Base-by-base conservation (phyloP, 2,113 vertebrate species). In the Hippocampus barbouri region DNA sequence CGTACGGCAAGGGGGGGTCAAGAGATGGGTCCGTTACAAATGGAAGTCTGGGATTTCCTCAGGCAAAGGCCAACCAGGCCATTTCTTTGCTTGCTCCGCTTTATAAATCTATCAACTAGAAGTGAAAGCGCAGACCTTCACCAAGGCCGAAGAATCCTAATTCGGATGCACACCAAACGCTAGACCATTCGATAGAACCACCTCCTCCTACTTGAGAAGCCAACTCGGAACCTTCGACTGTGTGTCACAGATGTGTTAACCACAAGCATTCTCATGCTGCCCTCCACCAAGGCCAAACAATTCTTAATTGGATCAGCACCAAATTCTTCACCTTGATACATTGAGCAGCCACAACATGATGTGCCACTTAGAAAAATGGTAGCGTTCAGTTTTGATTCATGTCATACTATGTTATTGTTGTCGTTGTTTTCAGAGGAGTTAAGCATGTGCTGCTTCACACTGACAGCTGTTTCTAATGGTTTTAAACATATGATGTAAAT, bases 31-130 rank as follows among this genome's bases (percentile, higher is more conserved):
- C 72, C 38, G 72, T 78, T 82, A 65, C 79, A 84, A 82, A 82
- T 85, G 79, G 87, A 85, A 87, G 87, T 89, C 85, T 86, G 87
- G 75, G 70, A 82, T 79, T 84, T 86, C 91, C 88, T 81, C 85
- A 86, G 89, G 90, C 90, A 72, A 88, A 83, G 83, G 79, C 81
- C 71, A 47, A 41, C 76, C 72, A 71, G 72, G 78, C 82, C 87
- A 83, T 80, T 84, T 80, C 75, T 84, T 85, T 83, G 77, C 76
- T 81, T 74, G 62, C 59, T 76, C 53, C 57, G 9, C 45, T 78
- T 54, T 68, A 34, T 71, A 71, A 79, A 84, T 74, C 77, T 76
- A 85, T 81, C 73, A 74, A 74, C 72, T 30, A 53, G 40, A 74
- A 74, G 56, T 65, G 43, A 12, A 47, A 66, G n/a, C 7, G 2